phyloP scores from a whole-genome alignment of 2,888 invertebrate genomes.

The Timandra comae region DNA sequence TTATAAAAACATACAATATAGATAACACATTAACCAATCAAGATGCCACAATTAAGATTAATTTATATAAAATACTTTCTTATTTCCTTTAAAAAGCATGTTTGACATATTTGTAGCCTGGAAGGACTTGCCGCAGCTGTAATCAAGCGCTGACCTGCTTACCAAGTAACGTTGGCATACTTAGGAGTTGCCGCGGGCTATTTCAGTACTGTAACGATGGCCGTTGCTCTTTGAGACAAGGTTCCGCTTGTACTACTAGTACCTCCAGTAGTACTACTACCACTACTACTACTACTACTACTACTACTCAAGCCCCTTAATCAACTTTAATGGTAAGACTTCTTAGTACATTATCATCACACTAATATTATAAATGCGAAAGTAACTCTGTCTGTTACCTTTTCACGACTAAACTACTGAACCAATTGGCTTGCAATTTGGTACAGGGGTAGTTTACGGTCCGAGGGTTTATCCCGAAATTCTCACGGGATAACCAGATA shows the following conservation, averaged over 20 bases:
- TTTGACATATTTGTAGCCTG: slow-evolving; percentile 14
- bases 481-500: no score
- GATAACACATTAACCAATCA: no score
- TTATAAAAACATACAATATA: no score
- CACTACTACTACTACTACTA: slow-evolving; percentile 10
- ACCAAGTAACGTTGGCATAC: slow-evolving; percentile 31
- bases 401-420: no score
- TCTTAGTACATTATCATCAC: no score
- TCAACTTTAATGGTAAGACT: background rate
- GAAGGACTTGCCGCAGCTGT: slow-evolving; percentile 33
- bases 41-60: no score
- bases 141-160: slow-evolving; percentile 32
- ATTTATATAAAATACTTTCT: no score
- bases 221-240: slow-evolving; percentile 39
- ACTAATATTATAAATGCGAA: no score
- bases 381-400: no score
- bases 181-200: slow-evolving; percentile 33
- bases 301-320: slow-evolving; percentile 5
- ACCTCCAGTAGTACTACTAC: slow-evolving; percentile 11
- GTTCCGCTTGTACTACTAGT: slow-evolving; percentile 30
- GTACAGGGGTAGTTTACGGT: no score
- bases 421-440: no score
- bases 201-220: slow-evolving; percentile 45
- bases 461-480: no score
- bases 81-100: background rate